These are phyloP conservation scores for Cephalophus harveyi DNA, from an alignment of 2,113 vertebrate species.

Conservation along the genomic window DNA sequence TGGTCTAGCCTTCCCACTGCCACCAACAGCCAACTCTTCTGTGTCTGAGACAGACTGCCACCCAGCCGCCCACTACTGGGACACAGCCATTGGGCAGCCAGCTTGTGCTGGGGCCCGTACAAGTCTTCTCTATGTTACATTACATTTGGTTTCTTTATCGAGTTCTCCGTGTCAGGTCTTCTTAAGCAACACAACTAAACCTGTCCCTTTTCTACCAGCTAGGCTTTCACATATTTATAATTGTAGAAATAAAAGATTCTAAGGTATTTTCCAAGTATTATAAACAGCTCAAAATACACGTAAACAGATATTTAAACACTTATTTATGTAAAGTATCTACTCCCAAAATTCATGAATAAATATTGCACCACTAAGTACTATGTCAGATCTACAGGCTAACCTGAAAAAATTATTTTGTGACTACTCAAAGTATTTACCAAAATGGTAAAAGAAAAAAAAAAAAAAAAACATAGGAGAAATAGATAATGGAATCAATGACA, in stretches of 20 bases:
- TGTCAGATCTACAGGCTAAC: neutral
- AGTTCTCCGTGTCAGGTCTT: neutral
- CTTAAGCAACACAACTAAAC: neutral
- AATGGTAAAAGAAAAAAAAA: neutral
- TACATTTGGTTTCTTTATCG: neutral
- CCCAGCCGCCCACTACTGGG: accelerated
- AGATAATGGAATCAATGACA: neutral
- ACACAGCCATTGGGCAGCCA: neutral
- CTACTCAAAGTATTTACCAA: neutral
- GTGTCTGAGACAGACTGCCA: neutral
- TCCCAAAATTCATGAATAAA: neutral
- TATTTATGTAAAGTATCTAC: neutral
- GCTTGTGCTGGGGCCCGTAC: accelerated
- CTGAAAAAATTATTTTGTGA: neutral
- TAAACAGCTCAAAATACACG: neutral
- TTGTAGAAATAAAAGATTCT: neutral
- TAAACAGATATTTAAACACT: neutral
- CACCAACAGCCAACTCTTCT: neutral
- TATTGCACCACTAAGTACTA: neutral
- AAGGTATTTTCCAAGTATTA: neutral
- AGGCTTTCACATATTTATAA: constrained; percentile 8
- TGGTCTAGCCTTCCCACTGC: neutral
- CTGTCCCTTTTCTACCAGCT: neutral
- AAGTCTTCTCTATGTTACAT: neutral
- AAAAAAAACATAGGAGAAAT: neutral